Percentiles rank a stretch among this genome's conserved stretches.
These are phyloP conservation scores for Diarsia rubi DNA, from an alignment of 2,888 invertebrate genomes.

Conservation along the genomic window DNA sequence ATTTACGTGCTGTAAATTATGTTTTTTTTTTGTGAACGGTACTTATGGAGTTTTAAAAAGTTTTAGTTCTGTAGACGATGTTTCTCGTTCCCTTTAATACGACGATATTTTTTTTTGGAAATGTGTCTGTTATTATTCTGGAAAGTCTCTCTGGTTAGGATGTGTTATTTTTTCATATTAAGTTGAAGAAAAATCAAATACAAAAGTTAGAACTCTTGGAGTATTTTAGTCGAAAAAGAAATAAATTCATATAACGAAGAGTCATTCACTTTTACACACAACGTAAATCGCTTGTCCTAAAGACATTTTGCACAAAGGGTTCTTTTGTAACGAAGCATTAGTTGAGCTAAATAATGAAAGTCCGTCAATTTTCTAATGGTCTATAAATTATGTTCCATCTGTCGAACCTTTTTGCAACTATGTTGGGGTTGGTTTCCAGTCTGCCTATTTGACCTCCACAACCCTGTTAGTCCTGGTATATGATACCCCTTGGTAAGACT, in stretches of 20 bases:
- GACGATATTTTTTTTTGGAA: conserved; percentile 21
- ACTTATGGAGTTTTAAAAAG: conserved; percentile 7
- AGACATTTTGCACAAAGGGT: neutral
- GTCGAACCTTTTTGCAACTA: too few relatives aligned
- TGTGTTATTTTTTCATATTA: neutral
- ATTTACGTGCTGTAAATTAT: conserved; percentile 31
- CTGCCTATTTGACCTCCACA: too few relatives aligned
- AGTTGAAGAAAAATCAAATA: neutral
- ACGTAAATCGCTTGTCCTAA: neutral
- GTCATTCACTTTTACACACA: neutral
- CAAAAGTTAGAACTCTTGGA: neutral
- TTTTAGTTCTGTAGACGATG: conserved; percentile 24
- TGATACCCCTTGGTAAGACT: too few relatives aligned
- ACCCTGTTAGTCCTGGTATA: too few relatives aligned
- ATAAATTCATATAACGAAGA: neutral
- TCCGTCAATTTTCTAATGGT: neutral
- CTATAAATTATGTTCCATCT: too few relatives aligned
- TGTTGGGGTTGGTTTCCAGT: too few relatives aligned
- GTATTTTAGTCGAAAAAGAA: neutral
- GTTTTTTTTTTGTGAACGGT: conserved; percentile 37
- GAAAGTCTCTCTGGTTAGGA: neutral
- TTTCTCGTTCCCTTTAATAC: conserved; percentile 2
- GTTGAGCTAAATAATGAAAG: neutral
- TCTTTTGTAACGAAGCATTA: neutral
- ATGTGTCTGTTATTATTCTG: neutral